Base-by-base conservation (phyloP, 64 coral and sea anemone genomes). In the Actinia equina region DNA sequence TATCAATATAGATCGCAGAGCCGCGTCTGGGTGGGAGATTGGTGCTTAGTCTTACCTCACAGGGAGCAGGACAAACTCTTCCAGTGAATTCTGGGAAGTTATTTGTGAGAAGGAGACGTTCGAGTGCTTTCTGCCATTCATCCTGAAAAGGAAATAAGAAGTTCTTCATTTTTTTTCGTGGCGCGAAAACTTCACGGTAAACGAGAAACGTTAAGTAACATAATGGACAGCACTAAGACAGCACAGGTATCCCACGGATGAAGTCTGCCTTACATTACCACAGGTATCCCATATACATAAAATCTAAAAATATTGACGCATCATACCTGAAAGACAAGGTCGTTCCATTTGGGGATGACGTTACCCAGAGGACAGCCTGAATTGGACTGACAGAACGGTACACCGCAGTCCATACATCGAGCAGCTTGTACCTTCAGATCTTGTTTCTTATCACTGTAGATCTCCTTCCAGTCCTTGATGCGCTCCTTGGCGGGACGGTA, bases 71-170 rank as follows among this genome's bases (percentile, higher is more conserved):
- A 58, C 95, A 98, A 56, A 98, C 95, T 63, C 95, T 86, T 7
- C 95, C 95, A 41, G 95, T 98, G 78, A 98, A 98, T 79, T 98
- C 95, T 56, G 95, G 95, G 49, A 98, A 98, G 57, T 94, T 98
- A 80, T 98, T 98, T 10, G 95, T 98, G 37, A 89, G 95, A 69
- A 98, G 61, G 18, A 98, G 62, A 20, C 92, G 86, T 41, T 98
- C 89, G 13, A 98, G 79, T 17, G 95, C 95, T 14, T 94, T 90
- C 74, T 94, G 90, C 95, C 95, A 98, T 51, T 98, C 88, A 88
- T 94, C 92, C 92, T 98, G 71, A 79, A 83, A 58, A 57, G 55
- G 15, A 57, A 57, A 37, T 37, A 37, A 57, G 11, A 57, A 57
- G 13, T 16, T 14, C 13, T 57, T 57, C 2, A 49, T 6, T 49